A percentile compares a stretch with the other conserved stretches of the same genome.
phyloP scores from a whole-genome alignment of 2,113 vertebrate species.

The Paralichthys olivaceus region DNA sequence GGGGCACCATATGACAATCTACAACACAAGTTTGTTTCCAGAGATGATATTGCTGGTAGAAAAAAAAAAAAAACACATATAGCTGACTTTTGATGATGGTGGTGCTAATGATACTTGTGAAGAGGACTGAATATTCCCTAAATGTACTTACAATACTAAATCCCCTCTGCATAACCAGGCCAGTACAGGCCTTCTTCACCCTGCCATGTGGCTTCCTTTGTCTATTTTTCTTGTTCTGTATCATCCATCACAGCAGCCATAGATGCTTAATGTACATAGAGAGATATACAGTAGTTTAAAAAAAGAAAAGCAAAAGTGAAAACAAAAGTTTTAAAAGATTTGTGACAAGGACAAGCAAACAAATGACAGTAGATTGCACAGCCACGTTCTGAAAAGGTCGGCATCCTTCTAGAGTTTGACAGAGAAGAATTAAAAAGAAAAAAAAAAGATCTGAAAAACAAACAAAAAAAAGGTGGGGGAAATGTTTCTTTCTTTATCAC shows the following conservation, averaged over 20 bases:
- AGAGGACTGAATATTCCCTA: constrained; percentile 55
- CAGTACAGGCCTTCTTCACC: constrained; percentile 28
- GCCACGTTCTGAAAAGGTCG: constrained; percentile 52
- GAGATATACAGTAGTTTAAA: constrained; percentile 64
- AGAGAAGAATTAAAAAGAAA: constrained; percentile 47
- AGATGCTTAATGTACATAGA: constrained; percentile 75
- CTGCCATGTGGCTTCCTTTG: constrained; percentile 35
- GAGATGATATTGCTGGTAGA: constrained; percentile 20
- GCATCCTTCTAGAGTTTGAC: constrained; percentile 56
- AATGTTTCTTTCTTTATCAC: constrained; percentile 56
- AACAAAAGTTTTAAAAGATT: constrained; percentile 64
- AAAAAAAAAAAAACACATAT: constrained; percentile 17
- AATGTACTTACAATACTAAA: constrained; percentile 50
- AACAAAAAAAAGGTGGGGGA: constrained; percentile 21
- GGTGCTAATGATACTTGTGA: constrained; percentile 56
- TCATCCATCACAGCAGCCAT: constrained; percentile 59
- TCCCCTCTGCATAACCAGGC: constrained; percentile 34
- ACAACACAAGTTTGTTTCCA: constrained; percentile 26
- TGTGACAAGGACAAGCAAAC: constrained; percentile 63
- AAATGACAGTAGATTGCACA: constrained; percentile 73
- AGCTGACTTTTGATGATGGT: constrained; percentile 45
- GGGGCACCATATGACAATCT: constrained; percentile 54
- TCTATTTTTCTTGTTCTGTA: constrained; percentile 65
- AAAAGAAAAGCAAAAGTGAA: constrained; percentile 32
- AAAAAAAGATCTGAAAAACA: constrained; percentile 39